Evolutionary conservation across 1,140 invertebrate species (phyloP).

Genomic region (Zaprionus nigranus): DNA sequence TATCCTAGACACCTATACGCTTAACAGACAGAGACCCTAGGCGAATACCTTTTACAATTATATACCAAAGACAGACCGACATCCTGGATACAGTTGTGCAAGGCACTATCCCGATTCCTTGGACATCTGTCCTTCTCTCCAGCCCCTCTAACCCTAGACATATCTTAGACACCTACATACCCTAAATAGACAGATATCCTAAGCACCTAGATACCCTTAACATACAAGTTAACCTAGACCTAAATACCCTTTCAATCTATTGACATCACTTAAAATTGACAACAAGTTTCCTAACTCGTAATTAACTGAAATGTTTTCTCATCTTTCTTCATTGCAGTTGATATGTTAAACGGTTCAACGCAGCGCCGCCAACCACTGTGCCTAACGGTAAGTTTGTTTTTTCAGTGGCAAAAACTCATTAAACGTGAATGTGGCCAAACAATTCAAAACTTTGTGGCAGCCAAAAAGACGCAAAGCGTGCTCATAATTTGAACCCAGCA

Average conservation of each 20-base stretch:
- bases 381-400: conserved; percentile 63
- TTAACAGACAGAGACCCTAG: too few relatives aligned
- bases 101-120: too few relatives aligned
- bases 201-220: too few relatives aligned
- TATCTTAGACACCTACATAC: too few relatives aligned
- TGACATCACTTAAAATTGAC: neutral
- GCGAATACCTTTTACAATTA: too few relatives aligned
- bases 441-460: conserved; percentile 50
- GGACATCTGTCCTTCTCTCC: too few relatives aligned
- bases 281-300: neutral
- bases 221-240: neutral
- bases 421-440: conserved; percentile 40
- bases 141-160: too few relatives aligned
- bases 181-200: too few relatives aligned
- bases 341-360: conserved; percentile 61
- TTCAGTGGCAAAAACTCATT: conserved; percentile 36
- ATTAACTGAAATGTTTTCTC: neutral
- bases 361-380: conserved; percentile 36
- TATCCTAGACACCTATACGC: too few relatives aligned
- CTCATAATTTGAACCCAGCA: neutral
- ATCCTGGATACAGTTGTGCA: too few relatives aligned
- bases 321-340: conserved; percentile 57
- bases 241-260: neutral
- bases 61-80: too few relatives aligned
- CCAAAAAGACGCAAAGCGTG: conserved; percentile 24